Evolutionary conservation across 2,797 vertebrate genomes (phyloP), one percentile per base, ranked within the genome.

Genomic region (Sebastolobus alascanus): DNA sequence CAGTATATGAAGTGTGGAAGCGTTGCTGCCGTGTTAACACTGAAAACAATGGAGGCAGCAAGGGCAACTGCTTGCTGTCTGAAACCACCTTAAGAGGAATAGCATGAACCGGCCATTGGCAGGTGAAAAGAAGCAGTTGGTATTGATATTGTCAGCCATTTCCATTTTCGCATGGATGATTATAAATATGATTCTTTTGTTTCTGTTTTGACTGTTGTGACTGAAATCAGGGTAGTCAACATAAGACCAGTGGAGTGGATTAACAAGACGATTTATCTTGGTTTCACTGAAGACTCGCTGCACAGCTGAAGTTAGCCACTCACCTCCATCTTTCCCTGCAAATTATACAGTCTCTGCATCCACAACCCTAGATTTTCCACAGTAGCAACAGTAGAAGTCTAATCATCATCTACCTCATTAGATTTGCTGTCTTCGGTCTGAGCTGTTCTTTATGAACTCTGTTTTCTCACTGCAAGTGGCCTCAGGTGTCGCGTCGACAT

Each of bases 401-500:
- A 20, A 50, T 88, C 29, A 64, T 43, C 20, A 68, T 60, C 37
- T 43, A 22, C 29, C 2, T 29, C 20, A 27, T 55, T 40, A 22
- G 4, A 29, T 31, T 56, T 54, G 60, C 38, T 74, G 75, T 60
- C 20, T 8, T 7, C 31, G 16, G 50, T 52, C 50, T 52, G 50
- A n/a, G 20, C 52, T 55, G 8, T 52, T 70, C 33, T 79, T 12
- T 60, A 50, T 70, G 68, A 22, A 9, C 43, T 59, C 13, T 12
- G 22, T 69, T 70, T 70, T 78, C 60, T 43, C 40, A 69, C 66
- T 67, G 61, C 50, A 43, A 73, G 80, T 77, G 82, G 79, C 84
- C 81, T 85, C 70, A 77, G 83, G 77, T 89, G 76, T 85, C 79
- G 50, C 73, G 2, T 11, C 75, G 61, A 82, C 83, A 86, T 87